Conservation (phyloP, 92 coral and sea anemone genomes). For the Porites cylindrica region DNA sequence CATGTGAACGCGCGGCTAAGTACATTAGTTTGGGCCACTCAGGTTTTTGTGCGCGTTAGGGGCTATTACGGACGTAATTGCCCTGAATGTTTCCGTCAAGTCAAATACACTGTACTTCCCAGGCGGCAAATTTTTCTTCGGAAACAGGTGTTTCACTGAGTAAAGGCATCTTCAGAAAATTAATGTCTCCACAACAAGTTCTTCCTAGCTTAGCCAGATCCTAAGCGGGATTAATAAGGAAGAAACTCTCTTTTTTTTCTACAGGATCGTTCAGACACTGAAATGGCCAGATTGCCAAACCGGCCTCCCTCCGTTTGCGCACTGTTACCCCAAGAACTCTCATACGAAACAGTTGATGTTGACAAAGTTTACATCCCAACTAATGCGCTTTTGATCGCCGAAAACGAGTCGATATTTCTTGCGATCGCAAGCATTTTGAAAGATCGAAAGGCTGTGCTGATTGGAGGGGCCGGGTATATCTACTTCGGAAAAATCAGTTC, state of each 20-base stretch:
- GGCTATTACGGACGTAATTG: no score
- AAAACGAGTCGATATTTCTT: conserved; percentile 46
- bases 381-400: conserved; percentile 45
- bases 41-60: no score
- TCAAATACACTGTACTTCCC: no score
- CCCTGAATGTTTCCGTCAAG: no score
- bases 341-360: conserved; percentile 16
- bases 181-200: no score
- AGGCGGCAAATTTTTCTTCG: no score
- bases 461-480: conserved; percentile 30
- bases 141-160: no score
- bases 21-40: no score
- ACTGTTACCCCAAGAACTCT: conserved; percentile 6
- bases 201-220: no score
- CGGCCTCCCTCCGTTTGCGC: conserved; percentile 40
- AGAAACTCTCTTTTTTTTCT: background rate
- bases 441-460: conserved; percentile 34
- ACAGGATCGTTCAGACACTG: background rate
- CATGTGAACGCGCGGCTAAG: no score
- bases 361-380: conserved; percentile 38
- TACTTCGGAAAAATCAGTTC: conserved; percentile 27
- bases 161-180: no score
- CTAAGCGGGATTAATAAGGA: background rate
- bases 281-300: conserved; percentile 10
- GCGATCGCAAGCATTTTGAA: conserved; percentile 34